Conservation (phyloP, 1,140 invertebrate species). For the Bradynema listronoti region DNA sequence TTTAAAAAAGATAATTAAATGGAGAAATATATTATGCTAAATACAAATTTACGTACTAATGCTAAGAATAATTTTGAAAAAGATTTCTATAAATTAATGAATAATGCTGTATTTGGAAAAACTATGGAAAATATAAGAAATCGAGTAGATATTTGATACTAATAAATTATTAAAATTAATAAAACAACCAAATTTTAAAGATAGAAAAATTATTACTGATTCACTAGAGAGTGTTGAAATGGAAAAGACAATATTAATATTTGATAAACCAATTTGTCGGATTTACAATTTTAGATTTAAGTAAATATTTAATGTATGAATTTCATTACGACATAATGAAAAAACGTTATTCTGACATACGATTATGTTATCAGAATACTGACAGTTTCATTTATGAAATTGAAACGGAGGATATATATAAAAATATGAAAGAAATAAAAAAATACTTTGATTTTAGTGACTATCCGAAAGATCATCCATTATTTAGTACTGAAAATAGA, state of each 20-base stretch:
- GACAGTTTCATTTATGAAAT: slow-evolving; percentile 29
- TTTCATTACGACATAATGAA: slow-evolving; percentile 52
- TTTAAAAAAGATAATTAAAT: slow-evolving; percentile 62
- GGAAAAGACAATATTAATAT: slow-evolving; percentile 31
- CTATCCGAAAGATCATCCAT: slow-evolving; percentile 34
- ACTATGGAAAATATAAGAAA: slow-evolving; percentile 31
- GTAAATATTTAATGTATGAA: slow-evolving; percentile 51
- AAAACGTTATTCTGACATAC: slow-evolving; percentile 30
- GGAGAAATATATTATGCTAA: slow-evolving; percentile 59
- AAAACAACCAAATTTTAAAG: slow-evolving; percentile 57
- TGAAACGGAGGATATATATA: slow-evolving; percentile 31
- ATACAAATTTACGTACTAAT: slow-evolving; percentile 56
- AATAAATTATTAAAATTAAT: slow-evolving; percentile 21
- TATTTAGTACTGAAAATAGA: slow-evolving; percentile 35
- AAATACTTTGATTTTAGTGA: slow-evolving; percentile 27
- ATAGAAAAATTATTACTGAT: slow-evolving; percentile 34
- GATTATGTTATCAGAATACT: slow-evolving; percentile 37
- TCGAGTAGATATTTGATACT: slow-evolving; percentile 19
- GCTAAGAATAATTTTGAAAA: slow-evolving; percentile 61
- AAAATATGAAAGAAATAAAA: slow-evolving; percentile 28
- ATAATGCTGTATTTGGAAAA: slow-evolving; percentile 54
- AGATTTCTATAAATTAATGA: slow-evolving; percentile 62
- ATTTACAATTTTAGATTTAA: slow-evolving; percentile 44
- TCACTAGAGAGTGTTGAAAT: slow-evolving; percentile 25
- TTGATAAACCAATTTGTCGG: slow-evolving; percentile 51